Conservation (phyloP, 2,888 invertebrate genomes). For the Campoplex nolae region DNA sequence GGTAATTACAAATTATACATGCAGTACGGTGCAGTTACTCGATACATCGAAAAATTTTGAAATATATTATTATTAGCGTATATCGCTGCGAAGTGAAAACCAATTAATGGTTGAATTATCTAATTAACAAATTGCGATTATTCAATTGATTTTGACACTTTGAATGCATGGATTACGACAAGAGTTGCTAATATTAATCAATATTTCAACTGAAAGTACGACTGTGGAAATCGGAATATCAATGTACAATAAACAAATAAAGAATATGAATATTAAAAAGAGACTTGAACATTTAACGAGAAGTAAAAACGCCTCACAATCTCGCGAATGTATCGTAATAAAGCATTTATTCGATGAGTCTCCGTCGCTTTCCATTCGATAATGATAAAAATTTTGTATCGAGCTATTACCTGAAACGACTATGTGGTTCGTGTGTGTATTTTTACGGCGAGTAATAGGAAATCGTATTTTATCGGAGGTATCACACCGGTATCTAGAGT, state of each 20-base stretch:
- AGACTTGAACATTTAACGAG: neutral
- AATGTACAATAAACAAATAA: neutral
- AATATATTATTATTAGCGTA: neutral
- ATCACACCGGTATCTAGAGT: too few relatives aligned
- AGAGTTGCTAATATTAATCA: neutral
- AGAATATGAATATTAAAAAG: neutral
- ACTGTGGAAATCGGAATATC: neutral
- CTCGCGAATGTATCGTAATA: too few relatives aligned
- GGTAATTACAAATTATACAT: neutral
- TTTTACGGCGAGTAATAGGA: too few relatives aligned
- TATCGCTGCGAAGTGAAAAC: neutral
- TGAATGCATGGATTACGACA: neutral
- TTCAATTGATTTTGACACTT: neutral
- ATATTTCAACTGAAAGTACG: neutral
- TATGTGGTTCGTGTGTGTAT: neutral
- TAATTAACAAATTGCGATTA: neutral
- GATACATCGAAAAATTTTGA: neutral
- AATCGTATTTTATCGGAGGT: too few relatives aligned
- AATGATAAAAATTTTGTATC: too few relatives aligned
- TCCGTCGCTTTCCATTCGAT: too few relatives aligned
- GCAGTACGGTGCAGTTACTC: neutral
- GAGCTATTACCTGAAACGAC: neutral
- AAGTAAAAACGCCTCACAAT: too few relatives aligned
- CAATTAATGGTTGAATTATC: neutral
- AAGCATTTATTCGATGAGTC: too few relatives aligned